These are phyloP conservation scores for Leguminivora glycinivorella DNA, from an alignment of 1,140 invertebrate species.

Conservation along the genomic window DNA sequence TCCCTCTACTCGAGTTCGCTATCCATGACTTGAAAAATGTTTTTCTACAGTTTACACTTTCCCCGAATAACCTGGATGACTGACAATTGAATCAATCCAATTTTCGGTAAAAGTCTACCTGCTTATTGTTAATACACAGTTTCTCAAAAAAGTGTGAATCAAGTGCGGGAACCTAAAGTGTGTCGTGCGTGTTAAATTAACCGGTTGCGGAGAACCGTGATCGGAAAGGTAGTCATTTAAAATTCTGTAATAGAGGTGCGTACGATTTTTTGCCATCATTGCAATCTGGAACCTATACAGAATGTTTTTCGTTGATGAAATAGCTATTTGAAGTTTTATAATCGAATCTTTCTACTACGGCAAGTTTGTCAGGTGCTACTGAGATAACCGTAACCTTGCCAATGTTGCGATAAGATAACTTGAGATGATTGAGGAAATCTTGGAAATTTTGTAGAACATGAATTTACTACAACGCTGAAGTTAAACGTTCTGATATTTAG, in stretches of 20 bases:
- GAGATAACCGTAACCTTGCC: slow-evolving; percentile 25
- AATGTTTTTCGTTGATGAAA: background rate
- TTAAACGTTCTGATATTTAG: background rate
- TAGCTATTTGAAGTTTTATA: background rate
- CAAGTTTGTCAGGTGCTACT: slow-evolving; percentile 3
- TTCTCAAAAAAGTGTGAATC: slow-evolving; percentile 19
- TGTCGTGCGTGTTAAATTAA: slow-evolving; percentile 25
- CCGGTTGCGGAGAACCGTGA: slow-evolving; percentile 18
- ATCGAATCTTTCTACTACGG: background rate
- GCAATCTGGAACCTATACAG: slow-evolving; percentile 3
- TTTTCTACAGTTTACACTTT: background rate
- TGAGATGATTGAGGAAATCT: slow-evolving; percentile 6
- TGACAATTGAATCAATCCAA: background rate
- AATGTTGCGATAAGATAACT: slow-evolving; percentile 20
- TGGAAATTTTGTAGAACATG: background rate
- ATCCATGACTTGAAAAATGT: background rate
- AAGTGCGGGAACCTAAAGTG: slow-evolving; percentile 13
- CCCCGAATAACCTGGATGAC: background rate
- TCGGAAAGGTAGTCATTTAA: slow-evolving; percentile 23
- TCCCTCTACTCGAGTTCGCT: too few relatives aligned
- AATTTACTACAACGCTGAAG: background rate
- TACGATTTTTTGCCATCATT: slow-evolving; percentile 5
- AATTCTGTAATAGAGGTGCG: slow-evolving; percentile 25
- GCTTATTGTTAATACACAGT: background rate
- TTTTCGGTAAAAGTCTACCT: background rate